Evolutionary conservation across 2,113 vertebrate genomes (phyloP).

Genomic region (Grammomys surdaster): DNA sequence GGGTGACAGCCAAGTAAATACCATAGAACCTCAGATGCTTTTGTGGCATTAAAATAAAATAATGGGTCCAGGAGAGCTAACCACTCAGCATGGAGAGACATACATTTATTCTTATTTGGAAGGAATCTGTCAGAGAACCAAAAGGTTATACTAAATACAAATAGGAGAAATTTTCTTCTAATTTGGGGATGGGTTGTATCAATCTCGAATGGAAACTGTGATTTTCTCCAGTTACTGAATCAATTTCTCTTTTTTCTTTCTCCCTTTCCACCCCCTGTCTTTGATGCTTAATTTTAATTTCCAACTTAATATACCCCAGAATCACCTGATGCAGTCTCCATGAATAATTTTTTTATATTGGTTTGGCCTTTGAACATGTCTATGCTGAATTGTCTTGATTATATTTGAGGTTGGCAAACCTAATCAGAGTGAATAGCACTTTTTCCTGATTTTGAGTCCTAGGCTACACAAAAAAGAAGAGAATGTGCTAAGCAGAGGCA

Average conservation of each 20-base stretch:
- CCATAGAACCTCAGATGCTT: neutral
- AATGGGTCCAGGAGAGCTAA: neutral
- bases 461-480: neutral
- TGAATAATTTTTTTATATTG: neutral
- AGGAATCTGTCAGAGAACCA: neutral
- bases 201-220: neutral
- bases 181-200: neutral
- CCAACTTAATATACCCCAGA: neutral
- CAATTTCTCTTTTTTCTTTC: too few relatives aligned
- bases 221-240: neutral
- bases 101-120: neutral
- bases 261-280: neutral
- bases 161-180: neutral
- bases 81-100: neutral
- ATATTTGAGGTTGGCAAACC: neutral
- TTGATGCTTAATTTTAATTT: neutral
- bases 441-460: neutral
- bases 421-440: neutral
- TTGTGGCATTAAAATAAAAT: constrained; percentile 33
- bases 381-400: neutral
- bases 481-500: neutral
- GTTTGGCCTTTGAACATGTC: neutral
- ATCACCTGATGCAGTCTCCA: neutral
- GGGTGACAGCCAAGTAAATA: neutral
- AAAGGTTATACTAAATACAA: neutral